Evolutionary conservation across 1,140 invertebrate species (phyloP), one percentile per base, ranked within the genome.

Genomic region (Phymastichus coffea): DNA sequence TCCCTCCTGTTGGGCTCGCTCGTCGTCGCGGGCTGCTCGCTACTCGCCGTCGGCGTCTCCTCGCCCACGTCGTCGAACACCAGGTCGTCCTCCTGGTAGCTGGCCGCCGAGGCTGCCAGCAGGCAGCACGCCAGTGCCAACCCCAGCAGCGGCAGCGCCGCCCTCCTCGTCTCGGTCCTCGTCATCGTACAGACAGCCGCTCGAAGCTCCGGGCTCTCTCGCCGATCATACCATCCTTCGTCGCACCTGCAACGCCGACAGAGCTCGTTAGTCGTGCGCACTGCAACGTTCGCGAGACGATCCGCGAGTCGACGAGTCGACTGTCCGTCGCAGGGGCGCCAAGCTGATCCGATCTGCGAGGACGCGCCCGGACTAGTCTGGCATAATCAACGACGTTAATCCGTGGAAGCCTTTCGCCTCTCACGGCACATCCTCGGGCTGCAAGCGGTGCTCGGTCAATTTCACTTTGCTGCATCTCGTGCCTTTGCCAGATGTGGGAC

Each of bases 31-130:
- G 28, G 6, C 12, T 33, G 28, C 26, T 65, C 62, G 49, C 37
- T 37, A 15, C 46, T 58, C 9, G 57, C 48, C 1, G 55, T 47
- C 3, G 65, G 47, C 20, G 68, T 46, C 28, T 70, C 72, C 23
- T 76, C 76, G 26, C 71, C 72, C 26, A 74, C 69, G 48, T 77
- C 77, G 22, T 79, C 78, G 66, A 80, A 79, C 9, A 79, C 74
- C 51, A 80, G 65, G 53, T 78, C 78, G 64, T 80, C 78, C 62
- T 80, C 78, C 64, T 74, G 72, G 22, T 63, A 51, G 15, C 44
- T 69, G 28, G 28, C 28, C 6, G 28, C 28, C n/a, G 6, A 33
- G 28, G 12, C 28, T 33, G n/a, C n/a, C n/a, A n/a, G n/a, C n/a
- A n/a, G n/a, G n/a, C n/a, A n/a, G n/a, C n/a, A n/a, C n/a, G 52